Percentiles rank a stretch among this genome's conserved stretches.
These are phyloP conservation scores for Nymphalis urticae DNA, from an alignment of 2,888 invertebrate genomes.

Conservation along the genomic window DNA sequence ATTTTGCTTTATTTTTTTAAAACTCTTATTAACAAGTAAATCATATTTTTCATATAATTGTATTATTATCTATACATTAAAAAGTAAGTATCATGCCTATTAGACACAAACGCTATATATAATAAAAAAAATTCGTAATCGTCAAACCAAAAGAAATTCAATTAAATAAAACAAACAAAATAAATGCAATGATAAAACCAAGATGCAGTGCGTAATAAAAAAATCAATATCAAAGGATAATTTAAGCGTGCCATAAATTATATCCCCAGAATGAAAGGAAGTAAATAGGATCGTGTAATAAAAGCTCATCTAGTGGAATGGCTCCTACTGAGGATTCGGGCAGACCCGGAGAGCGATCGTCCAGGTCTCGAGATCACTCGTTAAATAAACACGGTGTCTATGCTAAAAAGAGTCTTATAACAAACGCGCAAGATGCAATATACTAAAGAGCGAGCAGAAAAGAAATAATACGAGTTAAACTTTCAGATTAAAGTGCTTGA, in stretches of 20 bases:
- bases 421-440: slow-evolving; percentile 28
- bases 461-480: slow-evolving; percentile 49
- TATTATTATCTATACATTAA: too few species aligned
- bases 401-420: slow-evolving; percentile 9
- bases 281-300: slow-evolving; percentile 36
- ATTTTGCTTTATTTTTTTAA: too few species aligned
- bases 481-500: slow-evolving; percentile 55
- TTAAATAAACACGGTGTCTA: slow-evolving; percentile 40
- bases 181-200: slow-evolving; percentile 5
- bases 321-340: slow-evolving; percentile 37
- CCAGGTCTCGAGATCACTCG: slow-evolving; percentile 51
- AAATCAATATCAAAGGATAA: slow-evolving; percentile 32
- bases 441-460: slow-evolving; percentile 23
- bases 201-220: slow-evolving; percentile 13
- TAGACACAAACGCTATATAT: not conserved
- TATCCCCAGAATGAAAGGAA: slow-evolving; percentile 34
- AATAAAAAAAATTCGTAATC: not conserved
- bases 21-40: too few species aligned
- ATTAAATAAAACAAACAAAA: slow-evolving; percentile 1
- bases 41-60: too few species aligned
- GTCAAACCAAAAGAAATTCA: not conserved
- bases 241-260: slow-evolving; percentile 37
- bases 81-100: not conserved
- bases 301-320: slow-evolving; percentile 44
- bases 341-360: slow-evolving; percentile 46